A percentile compares a stretch with the other conserved stretches of the same genome.
These are phyloP conservation scores for Lottia scabra DNA, from an alignment of 2,888 invertebrate species.

Conservation along the genomic window DNA sequence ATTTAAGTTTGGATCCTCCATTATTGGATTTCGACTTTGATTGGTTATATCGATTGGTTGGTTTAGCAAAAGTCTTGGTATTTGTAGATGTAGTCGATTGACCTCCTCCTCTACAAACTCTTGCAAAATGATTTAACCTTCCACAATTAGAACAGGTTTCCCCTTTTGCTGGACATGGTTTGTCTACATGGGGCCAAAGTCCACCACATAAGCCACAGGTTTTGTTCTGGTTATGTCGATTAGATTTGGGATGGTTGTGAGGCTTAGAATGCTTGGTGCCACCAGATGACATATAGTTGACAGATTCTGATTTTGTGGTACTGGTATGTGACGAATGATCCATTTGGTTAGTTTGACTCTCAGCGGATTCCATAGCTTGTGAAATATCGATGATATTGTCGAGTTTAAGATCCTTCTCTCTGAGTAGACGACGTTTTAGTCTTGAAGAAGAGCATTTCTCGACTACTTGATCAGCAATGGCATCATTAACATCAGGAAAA, in stretches of 20 bases:
- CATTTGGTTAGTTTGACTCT: background rate
- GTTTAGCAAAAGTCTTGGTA: background rate
- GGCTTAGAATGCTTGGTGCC: background rate
- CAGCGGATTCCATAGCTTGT: background rate
- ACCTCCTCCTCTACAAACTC: background rate
- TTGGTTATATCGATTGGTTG: no score
- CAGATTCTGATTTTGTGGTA: background rate
- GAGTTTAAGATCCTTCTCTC: background rate
- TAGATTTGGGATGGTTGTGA: background rate
- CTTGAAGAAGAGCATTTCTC: background rate
- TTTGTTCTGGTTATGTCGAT: background rate
- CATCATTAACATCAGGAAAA: background rate
- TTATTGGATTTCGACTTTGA: no score
- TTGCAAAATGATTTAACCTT: background rate
- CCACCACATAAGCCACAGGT: background rate
- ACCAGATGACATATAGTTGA: background rate
- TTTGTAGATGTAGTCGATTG: background rate
- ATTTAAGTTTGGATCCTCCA: no score
- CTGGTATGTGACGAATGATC: background rate
- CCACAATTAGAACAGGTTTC: background rate
- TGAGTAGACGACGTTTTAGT: background rate
- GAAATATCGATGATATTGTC: background rate
- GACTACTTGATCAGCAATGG: background rate
- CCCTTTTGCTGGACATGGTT: constrained; percentile 1
- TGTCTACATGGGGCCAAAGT: background rate